These are phyloP conservation scores for Cossypha niveicapilla DNA, from an alignment of 2,797 vertebrate genomes.

Conservation along the genomic window DNA sequence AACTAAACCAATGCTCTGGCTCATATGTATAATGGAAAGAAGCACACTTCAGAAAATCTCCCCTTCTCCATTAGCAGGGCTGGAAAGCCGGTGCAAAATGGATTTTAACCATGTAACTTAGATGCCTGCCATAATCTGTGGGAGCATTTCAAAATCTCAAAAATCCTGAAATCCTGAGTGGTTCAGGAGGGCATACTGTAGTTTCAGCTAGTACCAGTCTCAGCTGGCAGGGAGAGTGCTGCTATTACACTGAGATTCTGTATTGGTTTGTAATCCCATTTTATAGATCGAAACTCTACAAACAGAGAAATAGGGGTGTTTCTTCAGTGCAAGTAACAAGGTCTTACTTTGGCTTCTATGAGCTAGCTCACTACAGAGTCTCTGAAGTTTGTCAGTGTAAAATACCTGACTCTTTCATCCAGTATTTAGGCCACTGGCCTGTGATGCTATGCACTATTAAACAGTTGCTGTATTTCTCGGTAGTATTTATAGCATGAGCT, in stretches of 20 bases:
- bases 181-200: not conserved
- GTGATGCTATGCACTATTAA: not conserved
- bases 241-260: not conserved
- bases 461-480: not conserved
- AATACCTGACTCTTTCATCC: not conserved
- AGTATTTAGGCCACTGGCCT: not conserved
- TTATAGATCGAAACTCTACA: not conserved
- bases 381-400: not conserved
- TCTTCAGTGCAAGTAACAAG: not conserved
- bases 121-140: not conserved
- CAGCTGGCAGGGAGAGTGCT: not conserved
- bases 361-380: not conserved
- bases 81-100: not conserved
- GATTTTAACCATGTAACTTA: not conserved
- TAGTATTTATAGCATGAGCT: fast-evolving
- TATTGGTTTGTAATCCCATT: not conserved
- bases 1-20: not conserved
- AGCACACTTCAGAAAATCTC: not conserved
- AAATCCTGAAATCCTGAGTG: not conserved
- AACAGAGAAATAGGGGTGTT: not conserved
- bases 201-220: not conserved
- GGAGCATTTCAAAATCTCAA: not conserved
- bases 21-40: not conserved
- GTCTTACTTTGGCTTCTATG: not conserved
- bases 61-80: not conserved